phyloP scores from a whole-genome alignment of 2,888 invertebrate genomes.

The Hedychridium roseum region DNA sequence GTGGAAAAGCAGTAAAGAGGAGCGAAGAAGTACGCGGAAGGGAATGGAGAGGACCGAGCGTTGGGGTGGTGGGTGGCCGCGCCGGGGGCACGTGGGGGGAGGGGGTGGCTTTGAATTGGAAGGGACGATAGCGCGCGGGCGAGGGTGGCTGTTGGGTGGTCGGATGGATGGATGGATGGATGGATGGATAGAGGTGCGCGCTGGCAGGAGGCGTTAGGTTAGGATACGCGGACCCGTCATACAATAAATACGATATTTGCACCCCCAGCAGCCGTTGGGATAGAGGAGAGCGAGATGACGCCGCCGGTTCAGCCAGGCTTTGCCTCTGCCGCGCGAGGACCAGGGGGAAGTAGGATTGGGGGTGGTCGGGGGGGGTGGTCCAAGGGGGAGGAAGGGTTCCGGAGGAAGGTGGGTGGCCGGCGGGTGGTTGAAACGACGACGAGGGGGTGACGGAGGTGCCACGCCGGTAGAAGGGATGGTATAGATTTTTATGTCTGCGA shows the following conservation, averaged over 20 bases:
- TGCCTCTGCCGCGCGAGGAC: constrained; percentile 24
- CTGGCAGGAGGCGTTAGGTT: constrained; percentile 45
- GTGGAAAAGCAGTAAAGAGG: too few relatives aligned
- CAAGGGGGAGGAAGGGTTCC: too few relatives aligned
- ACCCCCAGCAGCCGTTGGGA: constrained; percentile 40
- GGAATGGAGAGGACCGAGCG: constrained; percentile 8
- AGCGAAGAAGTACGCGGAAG: constrained; percentile 12
- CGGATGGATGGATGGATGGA: too few relatives aligned
- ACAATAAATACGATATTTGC: constrained; percentile 60
- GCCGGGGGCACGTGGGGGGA: too few relatives aligned
- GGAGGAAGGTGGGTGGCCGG: constrained; percentile 40
- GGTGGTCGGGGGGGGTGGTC: constrained; percentile 33
- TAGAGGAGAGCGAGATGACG: constrained; percentile 37
- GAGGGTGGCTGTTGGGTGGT: constrained; percentile 22
- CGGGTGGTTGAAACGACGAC: constrained; percentile 32
- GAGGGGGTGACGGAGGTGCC: constrained; percentile 16
- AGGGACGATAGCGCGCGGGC: constrained; percentile 29
- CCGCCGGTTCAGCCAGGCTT: constrained; percentile 36
- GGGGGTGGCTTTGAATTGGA: constrained; percentile 14
- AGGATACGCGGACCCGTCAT: constrained; percentile 51
- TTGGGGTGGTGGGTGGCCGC: constrained; percentile 7
- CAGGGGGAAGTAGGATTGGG: constrained; percentile 15
- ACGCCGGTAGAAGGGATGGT: constrained; percentile 46
- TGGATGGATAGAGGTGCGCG: constrained; percentile 26
- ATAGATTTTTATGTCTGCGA: constrained; percentile 62